These are phyloP conservation scores for Cariama cristata DNA, from an alignment of 2,113 vertebrate genomes.

Conservation along the genomic window DNA sequence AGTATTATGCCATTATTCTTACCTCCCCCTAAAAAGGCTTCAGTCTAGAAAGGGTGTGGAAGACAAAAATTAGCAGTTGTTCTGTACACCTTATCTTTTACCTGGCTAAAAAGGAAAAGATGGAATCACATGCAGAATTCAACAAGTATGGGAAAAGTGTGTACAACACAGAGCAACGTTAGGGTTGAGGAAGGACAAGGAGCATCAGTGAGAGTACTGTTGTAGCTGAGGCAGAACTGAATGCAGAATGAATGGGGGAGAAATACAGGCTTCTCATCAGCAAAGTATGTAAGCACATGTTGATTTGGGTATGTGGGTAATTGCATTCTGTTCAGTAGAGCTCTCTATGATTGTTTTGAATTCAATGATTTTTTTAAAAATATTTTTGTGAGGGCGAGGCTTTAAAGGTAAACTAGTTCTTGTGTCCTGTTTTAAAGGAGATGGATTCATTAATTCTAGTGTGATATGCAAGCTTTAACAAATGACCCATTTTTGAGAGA, in stretches of 20 bases:
- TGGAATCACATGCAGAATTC: neutral
- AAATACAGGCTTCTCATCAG: neutral
- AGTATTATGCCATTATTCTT: neutral
- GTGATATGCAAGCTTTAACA: neutral
- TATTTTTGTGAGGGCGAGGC: too few species aligned
- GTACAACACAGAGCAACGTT: fast-evolving
- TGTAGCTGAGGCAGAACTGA: neutral
- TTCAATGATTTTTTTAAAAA: neutral
- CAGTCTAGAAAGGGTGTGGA: neutral
- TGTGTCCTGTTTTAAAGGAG: neutral
- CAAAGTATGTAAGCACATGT: neutral
- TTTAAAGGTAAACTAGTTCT: neutral
- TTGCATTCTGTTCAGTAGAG: neutral
- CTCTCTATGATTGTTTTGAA: neutral
- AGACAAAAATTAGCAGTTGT: neutral
- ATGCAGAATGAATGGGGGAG: neutral
- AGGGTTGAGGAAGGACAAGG: neutral
- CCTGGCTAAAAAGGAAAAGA: neutral
- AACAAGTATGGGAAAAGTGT: neutral
- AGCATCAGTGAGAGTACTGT: neutral
- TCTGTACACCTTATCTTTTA: neutral
- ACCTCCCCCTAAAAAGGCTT: neutral
- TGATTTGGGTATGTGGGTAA: neutral
- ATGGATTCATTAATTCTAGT: neutral
- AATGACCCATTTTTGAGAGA: neutral